Evolutionary conservation across 2,797 vertebrate species (phyloP), one percentile per base, ranked within the genome.

Genomic region (Myiothlypis chrysogaster): DNA sequence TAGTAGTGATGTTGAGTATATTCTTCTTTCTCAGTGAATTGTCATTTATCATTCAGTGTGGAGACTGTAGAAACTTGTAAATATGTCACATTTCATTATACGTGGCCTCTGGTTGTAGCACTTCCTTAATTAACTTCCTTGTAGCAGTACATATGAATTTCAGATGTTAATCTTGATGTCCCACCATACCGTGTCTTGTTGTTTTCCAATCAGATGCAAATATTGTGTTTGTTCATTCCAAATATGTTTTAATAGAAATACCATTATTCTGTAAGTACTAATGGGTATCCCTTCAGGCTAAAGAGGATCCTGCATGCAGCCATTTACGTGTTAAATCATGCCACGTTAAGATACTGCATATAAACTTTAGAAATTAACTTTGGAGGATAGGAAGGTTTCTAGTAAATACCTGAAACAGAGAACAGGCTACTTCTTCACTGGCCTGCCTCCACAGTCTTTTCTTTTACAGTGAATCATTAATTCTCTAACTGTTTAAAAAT

Each of bases 281-380:
- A 6, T 69, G 43, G 53, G 19, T 89, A 57, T 92, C 61, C 18
- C 20, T 77, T 63, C 39, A 72, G 77, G 80, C 60, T 72, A 10
- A 78, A 63, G 59, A 87, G 65, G 50, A 87, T 91, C 72, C 43
- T 95, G 90, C 90, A 78, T 94, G 92, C 75, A 69, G 65, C 82
- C 44, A 20, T 92, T 80, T 89, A 77, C 61, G 3, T 88, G 50
- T 93, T 64, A 78, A 87, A 50, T 83, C 68, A 37, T 35, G 22
- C 41, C n/a, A 47, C 9, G 0, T 76, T 56, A 60, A 82, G 60
- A 32, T 52, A 60, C 41, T 13, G 14, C n/a, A 9, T 52, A 43
- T 11, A 68, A 41, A 44, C 43, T 46, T 55, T 28, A 50, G 68
- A 88, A 77, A 85, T 71, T 64, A 61, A 52, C 84, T 87, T 85